These are phyloP conservation scores for Zaprionus vittiger DNA, from an alignment of 1,140 invertebrate species.

Conservation along the genomic window DNA sequence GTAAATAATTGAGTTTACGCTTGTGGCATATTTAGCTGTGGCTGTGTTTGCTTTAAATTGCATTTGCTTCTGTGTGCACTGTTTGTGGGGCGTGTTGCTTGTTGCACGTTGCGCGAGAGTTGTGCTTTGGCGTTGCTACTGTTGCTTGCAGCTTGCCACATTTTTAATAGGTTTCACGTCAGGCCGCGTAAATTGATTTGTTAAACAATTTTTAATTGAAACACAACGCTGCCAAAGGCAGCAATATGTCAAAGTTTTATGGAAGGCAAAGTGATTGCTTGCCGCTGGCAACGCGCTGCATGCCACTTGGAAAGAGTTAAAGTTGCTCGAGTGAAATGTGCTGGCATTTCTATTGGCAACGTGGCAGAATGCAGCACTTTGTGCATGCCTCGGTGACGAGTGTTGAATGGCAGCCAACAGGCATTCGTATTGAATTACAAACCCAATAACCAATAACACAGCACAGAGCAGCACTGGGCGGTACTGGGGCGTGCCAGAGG, in stretches of 20 bases:
- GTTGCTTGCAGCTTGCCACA: conserved; percentile 21
- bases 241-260: conserved; percentile 66
- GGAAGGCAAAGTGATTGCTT: conserved; percentile 34
- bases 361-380: conserved; percentile 15
- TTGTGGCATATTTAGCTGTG: conserved; percentile 46
- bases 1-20: conserved; percentile 69
- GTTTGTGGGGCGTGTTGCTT: conserved; percentile 9
- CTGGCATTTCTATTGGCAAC: conserved; percentile 69
- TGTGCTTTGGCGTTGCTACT: background rate
- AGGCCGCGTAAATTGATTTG: conserved; percentile 71
- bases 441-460: conserved; percentile 38
- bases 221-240: conserved; percentile 55
- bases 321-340: conserved; percentile 56
- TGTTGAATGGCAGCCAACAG: conserved; percentile 53
- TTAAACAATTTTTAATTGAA: conserved; percentile 82
- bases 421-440: conserved; percentile 55
- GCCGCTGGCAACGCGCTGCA: conserved; percentile 28
- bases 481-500: conserved; percentile 2
- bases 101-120: conserved; percentile 8
- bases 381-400: conserved; percentile 33
- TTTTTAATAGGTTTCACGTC: conserved; percentile 60
- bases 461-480: conserved; percentile 1
- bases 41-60: conserved; percentile 56
- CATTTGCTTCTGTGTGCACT: conserved; percentile 44
- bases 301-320: conserved; percentile 53